Evolutionary conservation across 1,140 invertebrate species (phyloP).

Genomic region (Yoshiicerus persimilis): DNA sequence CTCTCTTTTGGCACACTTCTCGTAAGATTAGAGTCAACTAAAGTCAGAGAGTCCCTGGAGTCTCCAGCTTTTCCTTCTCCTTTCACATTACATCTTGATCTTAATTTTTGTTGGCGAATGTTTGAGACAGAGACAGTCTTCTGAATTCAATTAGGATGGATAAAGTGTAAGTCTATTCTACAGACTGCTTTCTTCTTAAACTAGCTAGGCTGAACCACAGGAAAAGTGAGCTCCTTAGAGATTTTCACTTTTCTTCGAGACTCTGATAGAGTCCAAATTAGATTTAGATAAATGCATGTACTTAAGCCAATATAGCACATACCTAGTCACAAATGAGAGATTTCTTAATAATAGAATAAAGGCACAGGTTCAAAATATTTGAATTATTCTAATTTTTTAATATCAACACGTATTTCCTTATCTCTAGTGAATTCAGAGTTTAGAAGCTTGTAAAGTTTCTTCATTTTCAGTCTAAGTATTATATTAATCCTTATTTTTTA

Average conservation of each 20-base stretch:
- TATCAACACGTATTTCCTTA: neutral
- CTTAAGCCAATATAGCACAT: neutral
- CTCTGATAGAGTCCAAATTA: neutral
- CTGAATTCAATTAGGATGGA: neutral
- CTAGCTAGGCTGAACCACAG: neutral
- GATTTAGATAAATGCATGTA: neutral
- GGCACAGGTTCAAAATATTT: neutral
- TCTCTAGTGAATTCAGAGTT: neutral
- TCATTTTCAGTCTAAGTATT: too few relatives aligned
- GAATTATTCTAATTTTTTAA: neutral
- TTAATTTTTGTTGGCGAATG: neutral
- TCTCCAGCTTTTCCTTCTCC: neutral
- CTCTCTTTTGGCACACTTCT: neutral
- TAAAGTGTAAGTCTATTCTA: neutral
- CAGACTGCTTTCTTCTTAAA: neutral
- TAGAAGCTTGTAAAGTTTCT: neutral
- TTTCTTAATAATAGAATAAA: neutral
- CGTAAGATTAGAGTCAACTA: neutral
- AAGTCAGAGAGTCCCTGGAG: neutral
- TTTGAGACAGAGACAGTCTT: neutral
- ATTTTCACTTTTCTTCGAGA: neutral
- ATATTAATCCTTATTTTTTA: too few relatives aligned
- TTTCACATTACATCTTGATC: neutral
- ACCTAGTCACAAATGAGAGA: neutral
- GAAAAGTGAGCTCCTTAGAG: neutral